Base-by-base conservation (phyloP, 2,797 vertebrate genomes). In the Nyctalus aviator region DNA sequence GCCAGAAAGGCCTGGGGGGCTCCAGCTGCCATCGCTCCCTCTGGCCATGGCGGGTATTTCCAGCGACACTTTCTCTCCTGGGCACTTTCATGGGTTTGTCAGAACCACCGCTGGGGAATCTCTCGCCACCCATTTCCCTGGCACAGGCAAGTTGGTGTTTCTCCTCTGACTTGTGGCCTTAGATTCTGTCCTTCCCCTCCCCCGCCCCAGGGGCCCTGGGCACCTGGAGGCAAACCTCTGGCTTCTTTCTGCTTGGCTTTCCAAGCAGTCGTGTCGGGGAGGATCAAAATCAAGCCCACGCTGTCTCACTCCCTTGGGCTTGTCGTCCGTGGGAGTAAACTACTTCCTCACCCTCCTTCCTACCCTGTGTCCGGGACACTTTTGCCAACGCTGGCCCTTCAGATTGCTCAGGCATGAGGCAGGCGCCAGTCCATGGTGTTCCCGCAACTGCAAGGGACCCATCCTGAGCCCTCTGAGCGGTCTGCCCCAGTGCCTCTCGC, bases 321-420 rank as follows among this genome's bases (percentile, higher is more conserved):
- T 59, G 12, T 71, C 32, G 84, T 86, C 85, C 0, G 2, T 87
- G 37, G 50, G 69, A 94, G 81, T 44, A 71, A 87, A 88, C 71
- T 27, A 72, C 78, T 96, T 92, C 59, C 84, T 17, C 14, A 18
- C 11, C 21, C 23, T 20, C 35, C 35, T n/a, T 77, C 5, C 41
- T 41, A 41, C 21, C 73, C 46, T 21, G 27, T 13, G 35, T 48
- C 76, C n/a, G 71, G 69, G 27, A 20, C 37, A 41, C 48, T 81
- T 62, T 84, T 48, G 55, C 50, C 68, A 90, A 8, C 2, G 2
- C 48, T 84, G 41, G 69, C 30, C 48, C 75, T 73, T 82, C 37
- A 59, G 66, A 48, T 85, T 93, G 78, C 87, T 92, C 44, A 14
- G 15, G 53, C 59, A 69, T 75, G 75, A 96, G 41, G 10, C 30